These are phyloP conservation scores for Galeopterus variegatus DNA, from an alignment of 2,113 vertebrate genomes.

Conservation along the genomic window DNA sequence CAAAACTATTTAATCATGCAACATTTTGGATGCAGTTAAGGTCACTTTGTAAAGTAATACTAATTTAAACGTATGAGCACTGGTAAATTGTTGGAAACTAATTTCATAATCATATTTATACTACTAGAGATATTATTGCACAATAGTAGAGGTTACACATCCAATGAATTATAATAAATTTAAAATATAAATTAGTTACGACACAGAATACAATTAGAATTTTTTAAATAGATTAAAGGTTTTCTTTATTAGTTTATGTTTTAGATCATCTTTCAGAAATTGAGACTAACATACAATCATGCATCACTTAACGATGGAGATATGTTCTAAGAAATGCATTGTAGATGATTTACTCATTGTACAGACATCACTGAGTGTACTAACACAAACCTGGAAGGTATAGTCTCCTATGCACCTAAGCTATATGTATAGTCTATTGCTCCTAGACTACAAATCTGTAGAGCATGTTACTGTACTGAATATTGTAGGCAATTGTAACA, in stretches of 20 bases:
- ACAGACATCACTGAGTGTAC: no score
- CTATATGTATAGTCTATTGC: no score
- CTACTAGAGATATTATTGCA: neutral
- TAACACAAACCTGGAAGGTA: no score
- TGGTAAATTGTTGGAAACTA: neutral
- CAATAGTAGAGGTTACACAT: neutral
- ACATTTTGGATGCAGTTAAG: neutral
- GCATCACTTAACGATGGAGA: no score
- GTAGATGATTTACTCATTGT: no score
- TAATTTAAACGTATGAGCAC: neutral
- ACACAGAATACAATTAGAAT: neutral
- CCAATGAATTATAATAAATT: neutral
- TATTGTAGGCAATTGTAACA: no score
- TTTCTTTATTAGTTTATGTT: neutral
- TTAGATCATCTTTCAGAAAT: conserved; percentile 13
- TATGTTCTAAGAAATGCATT: no score
- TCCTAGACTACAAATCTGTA: no score
- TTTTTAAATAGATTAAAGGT: neutral
- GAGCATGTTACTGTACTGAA: no score
- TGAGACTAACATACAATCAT: neutral
- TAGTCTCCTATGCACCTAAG: no score
- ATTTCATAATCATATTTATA: neutral
- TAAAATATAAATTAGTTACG: neutral
- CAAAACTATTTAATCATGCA: neutral
- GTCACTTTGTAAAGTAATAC: neutral